Evolutionary conservation across 2,113 vertebrate species (phyloP).

Genomic region (Erinaceus europaeus): DNA sequence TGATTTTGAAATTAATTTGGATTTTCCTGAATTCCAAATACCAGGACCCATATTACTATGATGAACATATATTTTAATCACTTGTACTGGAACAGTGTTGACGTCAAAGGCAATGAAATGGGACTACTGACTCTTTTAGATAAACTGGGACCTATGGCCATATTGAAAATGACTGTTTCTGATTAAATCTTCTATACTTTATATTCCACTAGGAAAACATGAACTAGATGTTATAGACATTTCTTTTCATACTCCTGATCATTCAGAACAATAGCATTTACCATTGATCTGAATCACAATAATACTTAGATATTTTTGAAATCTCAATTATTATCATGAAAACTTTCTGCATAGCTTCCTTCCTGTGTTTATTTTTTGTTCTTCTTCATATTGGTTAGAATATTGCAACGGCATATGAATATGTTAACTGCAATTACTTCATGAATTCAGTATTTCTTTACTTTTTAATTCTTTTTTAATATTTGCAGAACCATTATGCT

Average conservation of each 20-base stretch:
- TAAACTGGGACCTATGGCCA: background rate
- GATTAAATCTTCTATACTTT: background rate
- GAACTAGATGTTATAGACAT: background rate
- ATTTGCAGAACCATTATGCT: no score
- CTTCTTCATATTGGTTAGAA: background rate
- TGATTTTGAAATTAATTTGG: conserved; percentile 7
- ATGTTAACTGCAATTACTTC: no score
- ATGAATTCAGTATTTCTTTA: no score
- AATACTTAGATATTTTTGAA: no score
- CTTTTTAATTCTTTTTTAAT: no score
- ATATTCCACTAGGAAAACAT: background rate
- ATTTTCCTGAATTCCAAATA: background rate
- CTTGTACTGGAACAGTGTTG: background rate
- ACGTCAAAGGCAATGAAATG: background rate
- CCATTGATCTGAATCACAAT: background rate
- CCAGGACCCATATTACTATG: background rate
- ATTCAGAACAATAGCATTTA: background rate
- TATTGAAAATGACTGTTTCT: background rate
- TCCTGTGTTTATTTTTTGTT: background rate
- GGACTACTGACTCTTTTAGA: background rate
- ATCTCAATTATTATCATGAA: no score
- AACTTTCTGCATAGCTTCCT: no score
- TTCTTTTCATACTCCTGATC: background rate
- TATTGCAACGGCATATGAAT: background rate
- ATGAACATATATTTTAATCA: background rate